phyloP scores from a whole-genome alignment of 2,113 vertebrate genomes.

The Mionectes macconnelli region DNA sequence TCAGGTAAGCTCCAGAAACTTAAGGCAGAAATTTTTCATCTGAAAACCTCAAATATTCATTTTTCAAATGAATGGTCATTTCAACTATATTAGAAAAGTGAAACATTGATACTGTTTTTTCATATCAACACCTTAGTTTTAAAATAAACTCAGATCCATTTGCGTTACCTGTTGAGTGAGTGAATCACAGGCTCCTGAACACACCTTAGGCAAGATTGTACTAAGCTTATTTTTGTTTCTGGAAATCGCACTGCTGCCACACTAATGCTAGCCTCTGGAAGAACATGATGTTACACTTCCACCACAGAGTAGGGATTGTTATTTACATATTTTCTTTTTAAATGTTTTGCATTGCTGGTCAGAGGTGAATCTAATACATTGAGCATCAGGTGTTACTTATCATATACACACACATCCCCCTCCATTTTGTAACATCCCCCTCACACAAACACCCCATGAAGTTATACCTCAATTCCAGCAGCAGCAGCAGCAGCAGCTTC shows the following conservation, averaged over 20 bases:
- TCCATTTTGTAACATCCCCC: not conserved
- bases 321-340: not conserved
- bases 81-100: not conserved
- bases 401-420: not conserved
- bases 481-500: not conserved
- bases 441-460: rapidly evolving
- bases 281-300: not conserved
- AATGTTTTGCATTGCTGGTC: not conserved
- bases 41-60: not conserved
- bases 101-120: not conserved
- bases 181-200: not conserved
- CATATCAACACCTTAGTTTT: not conserved
- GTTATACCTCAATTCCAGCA: not conserved
- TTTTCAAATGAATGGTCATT: not conserved
- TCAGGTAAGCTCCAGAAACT: not conserved
- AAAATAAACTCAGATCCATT: not conserved
- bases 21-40: not conserved
- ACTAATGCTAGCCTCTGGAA: not conserved
- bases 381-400: not conserved
- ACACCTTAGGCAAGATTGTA: not conserved
- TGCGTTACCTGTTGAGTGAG: not conserved
- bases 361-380: not conserved
- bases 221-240: not conserved
- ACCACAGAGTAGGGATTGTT: not conserved
- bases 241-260: not conserved